A percentile compares a stretch with the other conserved stretches of the same genome.
These are phyloP conservation scores for Gavia stellata DNA, from an alignment of 2,113 vertebrate genomes.

Conservation along the genomic window DNA sequence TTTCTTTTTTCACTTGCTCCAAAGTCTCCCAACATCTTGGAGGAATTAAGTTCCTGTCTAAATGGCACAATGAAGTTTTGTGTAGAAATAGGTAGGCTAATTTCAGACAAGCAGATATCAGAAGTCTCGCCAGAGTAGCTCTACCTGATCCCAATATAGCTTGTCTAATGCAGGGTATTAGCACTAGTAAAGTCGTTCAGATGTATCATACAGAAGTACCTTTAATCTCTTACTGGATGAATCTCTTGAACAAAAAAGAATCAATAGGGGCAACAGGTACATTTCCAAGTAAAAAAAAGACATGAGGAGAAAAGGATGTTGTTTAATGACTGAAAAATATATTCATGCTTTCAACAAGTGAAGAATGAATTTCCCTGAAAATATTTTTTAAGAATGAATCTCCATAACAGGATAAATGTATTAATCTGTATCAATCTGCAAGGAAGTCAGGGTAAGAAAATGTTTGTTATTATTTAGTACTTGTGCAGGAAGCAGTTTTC, in stretches of 20 bases:
- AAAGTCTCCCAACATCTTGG: background rate
- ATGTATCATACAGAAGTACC: background rate
- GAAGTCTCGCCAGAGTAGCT: background rate
- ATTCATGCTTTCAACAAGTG: background rate
- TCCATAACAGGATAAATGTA: background rate
- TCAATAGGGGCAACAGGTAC: background rate
- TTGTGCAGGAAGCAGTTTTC: background rate
- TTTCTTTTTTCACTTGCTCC: background rate
- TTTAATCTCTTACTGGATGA: background rate
- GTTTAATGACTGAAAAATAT: background rate
- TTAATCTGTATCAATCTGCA: background rate
- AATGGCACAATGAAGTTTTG: background rate
- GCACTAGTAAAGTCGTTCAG: background rate
- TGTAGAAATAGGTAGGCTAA: background rate
- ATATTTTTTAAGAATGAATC: background rate
- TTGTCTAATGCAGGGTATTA: background rate
- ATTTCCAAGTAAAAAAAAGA: background rate
- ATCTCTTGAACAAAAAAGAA: background rate
- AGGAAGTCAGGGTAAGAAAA: background rate
- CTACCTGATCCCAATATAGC: background rate
- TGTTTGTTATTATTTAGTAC: background rate
- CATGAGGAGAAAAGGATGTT: background rate
- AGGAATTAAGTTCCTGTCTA: background rate
- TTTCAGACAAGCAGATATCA: background rate
- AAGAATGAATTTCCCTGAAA: background rate